phyloP scores from a whole-genome alignment of 2,888 invertebrate species.

The Teleogryllus oceanicus region DNA sequence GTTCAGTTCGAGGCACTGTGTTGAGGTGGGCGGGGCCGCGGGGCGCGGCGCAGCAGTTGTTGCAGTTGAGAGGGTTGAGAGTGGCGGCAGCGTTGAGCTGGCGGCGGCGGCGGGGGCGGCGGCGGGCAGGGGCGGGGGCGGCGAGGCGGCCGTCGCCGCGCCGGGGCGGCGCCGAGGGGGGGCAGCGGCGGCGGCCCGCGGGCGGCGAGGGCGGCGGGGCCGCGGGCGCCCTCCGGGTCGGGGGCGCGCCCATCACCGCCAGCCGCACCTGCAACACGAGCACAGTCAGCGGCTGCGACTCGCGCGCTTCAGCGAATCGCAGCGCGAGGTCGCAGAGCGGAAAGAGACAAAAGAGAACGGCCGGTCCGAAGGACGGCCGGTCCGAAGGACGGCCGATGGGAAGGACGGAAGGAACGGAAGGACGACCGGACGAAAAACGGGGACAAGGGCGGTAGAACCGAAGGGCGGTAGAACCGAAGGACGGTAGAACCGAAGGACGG shows the following conservation, averaged over 20 bases:
- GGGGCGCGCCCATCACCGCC: conserved; percentile 39
- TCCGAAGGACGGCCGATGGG: too few species aligned
- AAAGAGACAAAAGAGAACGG: too few species aligned
- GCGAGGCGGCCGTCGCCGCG: too few species aligned
- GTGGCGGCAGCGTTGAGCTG: not conserved
- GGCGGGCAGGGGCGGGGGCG: not conserved
- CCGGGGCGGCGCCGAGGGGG: not conserved
- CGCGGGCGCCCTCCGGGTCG: not conserved
- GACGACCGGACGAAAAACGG: too few species aligned
- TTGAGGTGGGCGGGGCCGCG: not conserved
- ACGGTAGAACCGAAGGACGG: too few species aligned
- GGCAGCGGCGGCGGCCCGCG: not conserved
- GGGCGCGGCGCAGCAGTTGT: not conserved
- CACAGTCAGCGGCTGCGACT: too few species aligned
- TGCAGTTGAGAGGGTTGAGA: not conserved
- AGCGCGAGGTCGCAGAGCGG: too few species aligned
- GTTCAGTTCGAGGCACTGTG: not conserved
- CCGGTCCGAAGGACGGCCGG: too few species aligned
- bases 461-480: too few species aligned
- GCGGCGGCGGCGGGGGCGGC: not conserved
- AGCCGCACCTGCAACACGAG: conserved; percentile 39
- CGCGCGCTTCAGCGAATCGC: too few species aligned
- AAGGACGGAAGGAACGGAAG: too few species aligned
- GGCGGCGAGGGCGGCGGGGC: not conserved
- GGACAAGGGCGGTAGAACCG: too few species aligned